Percentiles rank a stretch among this genome's conserved stretches.
Conservation (phyloP, 1,140 invertebrate genomes). For the Drosophila asahinai region DNA sequence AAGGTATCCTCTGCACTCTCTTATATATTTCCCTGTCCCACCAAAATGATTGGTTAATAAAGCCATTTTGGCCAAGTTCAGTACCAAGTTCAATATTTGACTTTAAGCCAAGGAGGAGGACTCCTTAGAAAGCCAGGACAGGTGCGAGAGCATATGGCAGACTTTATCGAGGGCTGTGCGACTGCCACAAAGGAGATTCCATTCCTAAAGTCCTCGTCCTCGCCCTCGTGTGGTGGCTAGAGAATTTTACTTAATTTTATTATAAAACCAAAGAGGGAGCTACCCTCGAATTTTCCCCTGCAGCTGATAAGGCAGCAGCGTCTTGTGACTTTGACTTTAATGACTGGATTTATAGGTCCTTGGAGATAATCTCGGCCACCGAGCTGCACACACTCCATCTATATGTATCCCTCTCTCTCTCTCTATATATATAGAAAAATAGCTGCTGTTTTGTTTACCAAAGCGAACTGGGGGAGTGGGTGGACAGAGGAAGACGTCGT, state of each 20-base stretch:
- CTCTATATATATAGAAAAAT: conserved; percentile 20
- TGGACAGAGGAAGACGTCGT: conserved; percentile 49
- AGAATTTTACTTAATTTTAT: conserved; percentile 76
- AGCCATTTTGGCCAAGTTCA: conserved; percentile 25
- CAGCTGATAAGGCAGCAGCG: conserved; percentile 75
- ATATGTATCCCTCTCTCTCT: neutral
- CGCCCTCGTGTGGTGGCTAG: conserved; percentile 10
- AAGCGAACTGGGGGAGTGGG: conserved; percentile 16
- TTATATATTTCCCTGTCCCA: neutral
- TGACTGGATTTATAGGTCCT: conserved; percentile 85
- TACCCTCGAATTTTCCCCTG: conserved; percentile 32
- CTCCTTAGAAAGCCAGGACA: neutral
- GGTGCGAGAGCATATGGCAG: conserved; percentile 38
- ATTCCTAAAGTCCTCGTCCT: conserved; percentile 10
- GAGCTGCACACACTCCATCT: conserved; percentile 38
- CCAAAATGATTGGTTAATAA: conserved; percentile 16
- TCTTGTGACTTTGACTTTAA: conserved; percentile 85
- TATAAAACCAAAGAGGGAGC: conserved; percentile 57
- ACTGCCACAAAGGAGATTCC: conserved; percentile 32
- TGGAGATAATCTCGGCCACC: conserved; percentile 82
- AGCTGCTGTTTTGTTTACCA: conserved; percentile 75
- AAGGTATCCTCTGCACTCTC: neutral
- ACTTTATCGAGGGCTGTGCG: conserved; percentile 4
- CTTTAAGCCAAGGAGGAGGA: conserved; percentile 21
- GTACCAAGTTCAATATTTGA: conserved; percentile 36